Conservation (phyloP, 2,797 vertebrate species). For the Typhlichthys eigenmanni region DNA sequence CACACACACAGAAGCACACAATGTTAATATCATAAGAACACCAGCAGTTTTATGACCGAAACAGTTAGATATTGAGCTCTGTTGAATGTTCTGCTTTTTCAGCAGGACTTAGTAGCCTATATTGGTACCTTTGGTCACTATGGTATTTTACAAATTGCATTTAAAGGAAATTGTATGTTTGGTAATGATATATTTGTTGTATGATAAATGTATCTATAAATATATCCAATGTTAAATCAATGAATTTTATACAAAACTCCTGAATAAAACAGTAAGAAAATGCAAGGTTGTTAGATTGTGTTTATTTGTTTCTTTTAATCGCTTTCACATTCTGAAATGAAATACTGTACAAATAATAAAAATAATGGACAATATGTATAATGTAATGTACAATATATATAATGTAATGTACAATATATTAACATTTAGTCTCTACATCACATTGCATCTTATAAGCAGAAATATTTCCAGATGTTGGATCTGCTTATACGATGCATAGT, state of each 20-base stretch:
- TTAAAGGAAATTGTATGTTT: constrained; percentile 76
- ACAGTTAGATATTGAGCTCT: constrained; percentile 59
- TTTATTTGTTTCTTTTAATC: not conserved
- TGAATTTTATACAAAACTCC: constrained; percentile 74
- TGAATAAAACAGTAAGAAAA: constrained; percentile 67
- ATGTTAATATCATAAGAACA: constrained; percentile 67
- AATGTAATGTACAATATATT: no score
- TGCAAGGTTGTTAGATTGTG: constrained; percentile 42
- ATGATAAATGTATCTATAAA: constrained; percentile 78
- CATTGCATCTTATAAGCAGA: no score
- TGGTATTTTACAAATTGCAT: constrained; percentile 76
- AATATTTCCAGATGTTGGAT: constrained; percentile 16
- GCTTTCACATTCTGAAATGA: not conserved
- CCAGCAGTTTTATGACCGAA: constrained; percentile 71
- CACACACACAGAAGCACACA: constrained; percentile 23
- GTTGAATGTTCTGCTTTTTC: constrained; percentile 69
- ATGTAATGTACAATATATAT: no score
- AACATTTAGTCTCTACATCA: no score
- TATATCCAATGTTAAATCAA: constrained; percentile 74
- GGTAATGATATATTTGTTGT: constrained; percentile 76
- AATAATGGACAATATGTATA: no score
- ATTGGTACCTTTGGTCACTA: constrained; percentile 79
- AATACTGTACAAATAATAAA: no score
- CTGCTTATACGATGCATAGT: constrained; percentile 16
- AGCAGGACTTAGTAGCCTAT: constrained; percentile 69